Evolutionary conservation across 2,888 invertebrate genomes (phyloP), one percentile per base, ranked within the genome.

Genomic region (Lasioglossum malachurum): DNA sequence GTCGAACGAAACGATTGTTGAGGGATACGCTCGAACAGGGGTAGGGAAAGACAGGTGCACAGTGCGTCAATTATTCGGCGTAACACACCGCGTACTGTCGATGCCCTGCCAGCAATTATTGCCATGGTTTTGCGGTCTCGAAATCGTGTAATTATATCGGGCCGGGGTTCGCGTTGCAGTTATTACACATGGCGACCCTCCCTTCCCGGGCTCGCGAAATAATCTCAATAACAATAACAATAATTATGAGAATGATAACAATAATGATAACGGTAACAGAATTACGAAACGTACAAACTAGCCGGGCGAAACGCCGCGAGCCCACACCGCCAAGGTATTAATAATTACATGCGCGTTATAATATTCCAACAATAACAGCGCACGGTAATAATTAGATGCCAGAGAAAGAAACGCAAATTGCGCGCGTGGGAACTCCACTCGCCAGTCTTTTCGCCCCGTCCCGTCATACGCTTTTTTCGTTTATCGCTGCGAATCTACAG

Each of bases 231-330:
- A 78, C 84, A 75, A 83, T 84, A 84, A 84, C 72, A 84, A 85
- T 85, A 84, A 84, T 84, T 78, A 83, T 67, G 81, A 82, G 72
- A 77, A 60, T 35, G 74, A 76, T 89, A 87, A 79, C 81, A 83
- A 88, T 82, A 89, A 89, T 80, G 75, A 77, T 80, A 84, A 82
- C 83, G 80, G 74, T 75, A 87, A 87, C 82, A 79, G 82, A 78
- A 83, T 88, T 81, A 86, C 73, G 73, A 81, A 90, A 88, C 86
- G 88, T 78, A 75, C 88, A 82, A 88, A 88, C 86, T 83, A 72
- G 41, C 73, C 60, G 35, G 31, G 78, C n/a, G 64, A 85, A 84
- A 87, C 77, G 79, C 79, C 72, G 88, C 27, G 27, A 14, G 60
- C 27, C 27, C 27, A 27, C n/a, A 57, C 82, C 73, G 69, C 79